Evolutionary conservation across 2,797 vertebrate species (phyloP), one percentile per base, ranked within the genome.

Genomic region (Myiotriccus ornatus): DNA sequence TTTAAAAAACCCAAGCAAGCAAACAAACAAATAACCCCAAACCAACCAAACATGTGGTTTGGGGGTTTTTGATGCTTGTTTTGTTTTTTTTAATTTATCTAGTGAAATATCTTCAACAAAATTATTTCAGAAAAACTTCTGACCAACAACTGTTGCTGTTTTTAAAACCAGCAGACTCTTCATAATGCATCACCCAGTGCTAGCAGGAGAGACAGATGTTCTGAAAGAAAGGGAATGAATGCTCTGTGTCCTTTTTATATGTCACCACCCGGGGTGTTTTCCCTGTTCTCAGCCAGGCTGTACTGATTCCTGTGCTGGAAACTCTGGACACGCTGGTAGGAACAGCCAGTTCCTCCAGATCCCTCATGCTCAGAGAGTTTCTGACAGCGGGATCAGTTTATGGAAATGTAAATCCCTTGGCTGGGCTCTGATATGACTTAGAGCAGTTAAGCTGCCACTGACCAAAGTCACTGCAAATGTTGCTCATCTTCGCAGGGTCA

Each of bases 401-500:
- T 69, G 74, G 85, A 93, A 79, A 91, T 0, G 4, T 25, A 90
- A 95, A 84, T 86, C 73, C 73, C 79, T 82, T 76, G 84, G 80
- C 93, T 77, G 73, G 59, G 68, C 57, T 84, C 83, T n/a, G 63
- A 76, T 91, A 90, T 76, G 50, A 81, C 85, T 91, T 43, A n/a
- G 12, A 64, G 75, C 14, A 2, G 50, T 84, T 75, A 73, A 76
- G 84, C 70, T 86, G 60, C 22, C 39, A 46, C 84, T 84, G 91
- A 84, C 85, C 69, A 87, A 91, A 90, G 44, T 39, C 91, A 84
- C 60, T 76, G 89, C 67, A 76, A 93, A 75, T 17, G 55, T 84
- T 79, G 59, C 89, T 85, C 69, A 35, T 84, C 94, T 69, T 84
- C 85, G 50, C 83, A 84, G 88, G 93, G 77, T 88, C 82, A 53